phyloP scores from a whole-genome alignment of 1,140 invertebrate genomes.

The Onthophagus taurus region DNA sequence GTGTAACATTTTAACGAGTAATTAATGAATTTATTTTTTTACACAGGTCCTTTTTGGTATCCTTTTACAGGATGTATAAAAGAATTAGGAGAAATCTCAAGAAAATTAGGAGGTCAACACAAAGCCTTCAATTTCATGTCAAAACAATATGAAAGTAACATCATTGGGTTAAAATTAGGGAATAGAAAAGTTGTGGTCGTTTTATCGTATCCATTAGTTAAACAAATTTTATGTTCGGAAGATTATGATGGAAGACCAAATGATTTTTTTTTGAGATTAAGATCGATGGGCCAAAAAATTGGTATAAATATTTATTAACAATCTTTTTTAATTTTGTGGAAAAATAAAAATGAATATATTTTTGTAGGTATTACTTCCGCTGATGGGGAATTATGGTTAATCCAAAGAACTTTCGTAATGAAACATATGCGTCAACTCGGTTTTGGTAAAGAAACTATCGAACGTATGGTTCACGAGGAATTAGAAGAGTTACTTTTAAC shows the following conservation, averaged over 20 bases:
- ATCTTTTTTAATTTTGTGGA: background rate
- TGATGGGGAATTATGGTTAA: slow-evolving; percentile 64
- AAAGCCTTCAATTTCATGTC: slow-evolving; percentile 49
- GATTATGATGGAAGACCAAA: slow-evolving; percentile 64
- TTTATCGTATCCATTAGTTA: slow-evolving; percentile 46
- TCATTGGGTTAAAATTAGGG: slow-evolving; percentile 59
- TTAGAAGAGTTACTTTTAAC: slow-evolving; percentile 41
- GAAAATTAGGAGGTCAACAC: slow-evolving; percentile 50
- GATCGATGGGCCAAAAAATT: slow-evolving; percentile 57
- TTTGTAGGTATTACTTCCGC: slow-evolving; percentile 60
- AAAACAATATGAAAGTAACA: slow-evolving; percentile 48
- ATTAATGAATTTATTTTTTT: slow-evolving; percentile 16
- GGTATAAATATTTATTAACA: slow-evolving; percentile 34
- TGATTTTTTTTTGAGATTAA: slow-evolving; percentile 57
- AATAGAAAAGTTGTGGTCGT: slow-evolving; percentile 51
- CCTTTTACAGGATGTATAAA: slow-evolving; percentile 56
- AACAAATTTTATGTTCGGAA: slow-evolving; percentile 50
- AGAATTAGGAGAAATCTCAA: slow-evolving; percentile 45
- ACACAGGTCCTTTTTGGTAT: slow-evolving; percentile 55
- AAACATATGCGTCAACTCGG: slow-evolving; percentile 61
- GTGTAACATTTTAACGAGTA: too few relatives aligned
- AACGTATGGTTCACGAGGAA: slow-evolving; percentile 48
- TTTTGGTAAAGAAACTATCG: slow-evolving; percentile 58
- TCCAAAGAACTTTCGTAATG: slow-evolving; percentile 63
- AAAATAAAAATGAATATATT: slow-evolving; percentile 1